Conservation (phyloP, 2,113 vertebrate genomes). For the Hemichromis elongatus region DNA sequence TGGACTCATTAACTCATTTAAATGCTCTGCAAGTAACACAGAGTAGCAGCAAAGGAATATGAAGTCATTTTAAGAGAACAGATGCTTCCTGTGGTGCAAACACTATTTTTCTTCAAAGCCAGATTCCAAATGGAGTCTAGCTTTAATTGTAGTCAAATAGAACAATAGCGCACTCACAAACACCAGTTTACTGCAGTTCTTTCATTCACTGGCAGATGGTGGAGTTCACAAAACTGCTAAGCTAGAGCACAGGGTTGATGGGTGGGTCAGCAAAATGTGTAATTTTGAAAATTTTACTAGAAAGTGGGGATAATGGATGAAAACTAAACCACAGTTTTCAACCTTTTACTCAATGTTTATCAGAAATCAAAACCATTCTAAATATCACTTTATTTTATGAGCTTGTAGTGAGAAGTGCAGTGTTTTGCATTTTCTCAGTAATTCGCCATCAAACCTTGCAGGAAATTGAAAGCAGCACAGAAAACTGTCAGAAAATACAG, state of each 20-base stretch:
- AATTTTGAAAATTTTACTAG: neutral
- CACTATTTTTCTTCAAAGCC: neutral
- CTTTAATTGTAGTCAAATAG: neutral
- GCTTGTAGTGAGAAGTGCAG: neutral
- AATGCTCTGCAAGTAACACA: neutral
- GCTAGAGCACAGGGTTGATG: neutral
- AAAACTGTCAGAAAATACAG: neutral
- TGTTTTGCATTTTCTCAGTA: neutral
- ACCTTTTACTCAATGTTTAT: neutral
- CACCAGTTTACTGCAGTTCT: neutral
- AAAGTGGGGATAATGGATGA: neutral
- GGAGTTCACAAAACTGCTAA: neutral
- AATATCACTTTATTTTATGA: neutral
- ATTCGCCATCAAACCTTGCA: neutral
- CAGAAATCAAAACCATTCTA: neutral
- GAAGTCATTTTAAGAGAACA: neutral
- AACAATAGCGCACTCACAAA: neutral
- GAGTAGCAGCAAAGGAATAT: neutral
- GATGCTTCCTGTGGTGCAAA: neutral
- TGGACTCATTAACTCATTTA: neutral
- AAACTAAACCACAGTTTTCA: neutral
- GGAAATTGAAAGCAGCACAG: neutral
- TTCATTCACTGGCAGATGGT: neutral
- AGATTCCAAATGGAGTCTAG: neutral
- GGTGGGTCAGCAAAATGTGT: neutral